Evolutionary conservation across 1,140 invertebrate genomes (phyloP).

Genomic region (Ephestia elutella): DNA sequence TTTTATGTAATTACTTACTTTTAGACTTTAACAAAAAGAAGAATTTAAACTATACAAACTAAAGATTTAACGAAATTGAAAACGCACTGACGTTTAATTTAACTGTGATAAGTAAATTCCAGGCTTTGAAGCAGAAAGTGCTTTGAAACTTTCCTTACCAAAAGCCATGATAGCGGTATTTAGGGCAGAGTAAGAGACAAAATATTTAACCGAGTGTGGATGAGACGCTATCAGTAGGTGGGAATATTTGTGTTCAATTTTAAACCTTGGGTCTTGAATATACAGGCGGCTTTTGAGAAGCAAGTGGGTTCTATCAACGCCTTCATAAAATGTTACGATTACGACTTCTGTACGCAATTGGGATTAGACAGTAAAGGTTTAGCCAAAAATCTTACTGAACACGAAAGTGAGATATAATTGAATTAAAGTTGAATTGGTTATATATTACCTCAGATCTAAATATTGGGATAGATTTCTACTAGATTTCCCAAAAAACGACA

Average conservation of each 20-base stretch:
- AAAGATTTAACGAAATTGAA: background rate
- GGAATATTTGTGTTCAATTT: background rate
- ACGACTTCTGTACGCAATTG: background rate
- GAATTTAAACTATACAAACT: background rate
- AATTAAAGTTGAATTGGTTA: too few relatives aligned
- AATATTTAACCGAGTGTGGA: background rate
- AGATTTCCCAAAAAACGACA: too few relatives aligned
- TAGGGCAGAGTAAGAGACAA: background rate
- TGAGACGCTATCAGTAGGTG: background rate
- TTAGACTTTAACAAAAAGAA: background rate
- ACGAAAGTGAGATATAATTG: background rate
- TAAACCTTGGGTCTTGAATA: background rate
- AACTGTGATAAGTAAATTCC: constrained; percentile 13
- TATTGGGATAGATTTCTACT: too few relatives aligned
- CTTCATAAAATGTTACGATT: background rate
- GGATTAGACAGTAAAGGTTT: background rate
- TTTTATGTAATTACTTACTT: too few relatives aligned
- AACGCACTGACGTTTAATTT: constrained; percentile 4
- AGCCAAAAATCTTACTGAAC: background rate
- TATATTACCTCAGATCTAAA: too few relatives aligned
- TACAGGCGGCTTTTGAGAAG: background rate
- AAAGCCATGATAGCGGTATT: background rate
- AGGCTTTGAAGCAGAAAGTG: background rate
- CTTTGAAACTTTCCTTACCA: too few relatives aligned
- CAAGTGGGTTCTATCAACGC: background rate